Conservation (phyloP, 2,888 invertebrate species). For the Bembecia ichneumoniformis region DNA sequence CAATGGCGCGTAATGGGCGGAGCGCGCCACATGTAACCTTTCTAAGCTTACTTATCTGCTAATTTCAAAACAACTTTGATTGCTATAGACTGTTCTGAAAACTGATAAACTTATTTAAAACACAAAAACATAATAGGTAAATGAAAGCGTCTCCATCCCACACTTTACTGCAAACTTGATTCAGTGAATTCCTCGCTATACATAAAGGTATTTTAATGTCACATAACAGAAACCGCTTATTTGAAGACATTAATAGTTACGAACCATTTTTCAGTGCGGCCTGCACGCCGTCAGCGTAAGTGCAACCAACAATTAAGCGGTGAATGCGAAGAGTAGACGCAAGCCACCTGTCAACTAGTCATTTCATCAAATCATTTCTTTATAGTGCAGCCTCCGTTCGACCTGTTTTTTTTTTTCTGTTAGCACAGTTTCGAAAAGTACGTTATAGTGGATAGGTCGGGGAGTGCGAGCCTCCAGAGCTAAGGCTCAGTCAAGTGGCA, state of each 20-base stretch:
- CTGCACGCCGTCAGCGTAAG: constrained; percentile 37
- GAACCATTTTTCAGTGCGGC: constrained; percentile 60
- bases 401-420: constrained; percentile 55
- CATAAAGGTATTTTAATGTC: neutral
- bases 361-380: constrained; percentile 71
- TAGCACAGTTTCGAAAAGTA: constrained; percentile 51
- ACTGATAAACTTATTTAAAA: no score
- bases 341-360: constrained; percentile 66
- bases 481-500: constrained; percentile 63
- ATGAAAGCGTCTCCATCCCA: no score
- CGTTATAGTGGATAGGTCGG: constrained; percentile 66
- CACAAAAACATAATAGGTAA: no score
- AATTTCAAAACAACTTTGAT: constrained; percentile 12
- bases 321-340: constrained; percentile 52
- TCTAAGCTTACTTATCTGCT: constrained; percentile 35
- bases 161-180: no score
- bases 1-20: constrained; percentile 61
- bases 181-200: no score
- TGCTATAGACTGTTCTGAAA: neutral
- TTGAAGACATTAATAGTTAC: constrained; percentile 61
- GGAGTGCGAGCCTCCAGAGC: constrained; percentile 50
- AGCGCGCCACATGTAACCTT: constrained; percentile 38
- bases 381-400: constrained; percentile 59
- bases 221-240: constrained; percentile 48
- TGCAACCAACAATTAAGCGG: constrained; percentile 57